Conservation (phyloP, 2,113 vertebrate genomes). For the Brachirus orientalis region DNA sequence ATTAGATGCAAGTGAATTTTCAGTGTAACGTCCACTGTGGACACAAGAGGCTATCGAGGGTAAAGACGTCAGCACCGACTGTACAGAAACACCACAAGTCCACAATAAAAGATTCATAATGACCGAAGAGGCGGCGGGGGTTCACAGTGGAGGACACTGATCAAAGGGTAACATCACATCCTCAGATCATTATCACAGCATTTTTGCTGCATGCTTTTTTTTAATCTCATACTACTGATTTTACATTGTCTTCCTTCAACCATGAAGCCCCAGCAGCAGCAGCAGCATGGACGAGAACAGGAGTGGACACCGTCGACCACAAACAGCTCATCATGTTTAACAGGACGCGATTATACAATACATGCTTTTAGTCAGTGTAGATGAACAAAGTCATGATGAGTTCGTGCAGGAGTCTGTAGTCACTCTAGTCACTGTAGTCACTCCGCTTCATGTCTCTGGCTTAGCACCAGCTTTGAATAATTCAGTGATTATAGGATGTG, state of each 20-base stretch:
- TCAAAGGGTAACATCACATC: background rate
- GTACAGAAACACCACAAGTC: background rate
- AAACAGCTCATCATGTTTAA: no score
- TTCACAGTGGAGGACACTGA: constrained; percentile 13
- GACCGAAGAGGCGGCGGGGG: constrained; percentile 17
- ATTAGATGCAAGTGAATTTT: constrained; percentile 21
- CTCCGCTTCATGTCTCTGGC: constrained; percentile 41
- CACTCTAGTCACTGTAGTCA: constrained; percentile 4
- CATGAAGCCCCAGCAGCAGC: no score
- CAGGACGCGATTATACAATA: background rate
- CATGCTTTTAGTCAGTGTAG: constrained; percentile 12
- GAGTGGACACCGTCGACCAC: background rate
- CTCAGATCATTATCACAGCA: background rate
- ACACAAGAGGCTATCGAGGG: no score
- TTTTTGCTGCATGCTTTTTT: background rate
- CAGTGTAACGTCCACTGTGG: constrained; percentile 18
- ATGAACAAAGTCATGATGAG: constrained; percentile 15
- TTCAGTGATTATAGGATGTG: constrained; percentile 50
- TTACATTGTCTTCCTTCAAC: no score
- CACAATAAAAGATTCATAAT: constrained; percentile 42
- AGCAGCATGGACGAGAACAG: background rate
- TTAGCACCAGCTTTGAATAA: constrained; percentile 63
- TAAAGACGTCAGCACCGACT: constrained; percentile 1
- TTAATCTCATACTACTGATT: background rate
- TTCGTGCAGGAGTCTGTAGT: constrained; percentile 26